Percentiles rank a stretch among this genome's conserved stretches.
These are phyloP conservation scores for Clarias macrocephalus DNA, from an alignment of 2,113 vertebrate genomes.

Conservation along the genomic window DNA sequence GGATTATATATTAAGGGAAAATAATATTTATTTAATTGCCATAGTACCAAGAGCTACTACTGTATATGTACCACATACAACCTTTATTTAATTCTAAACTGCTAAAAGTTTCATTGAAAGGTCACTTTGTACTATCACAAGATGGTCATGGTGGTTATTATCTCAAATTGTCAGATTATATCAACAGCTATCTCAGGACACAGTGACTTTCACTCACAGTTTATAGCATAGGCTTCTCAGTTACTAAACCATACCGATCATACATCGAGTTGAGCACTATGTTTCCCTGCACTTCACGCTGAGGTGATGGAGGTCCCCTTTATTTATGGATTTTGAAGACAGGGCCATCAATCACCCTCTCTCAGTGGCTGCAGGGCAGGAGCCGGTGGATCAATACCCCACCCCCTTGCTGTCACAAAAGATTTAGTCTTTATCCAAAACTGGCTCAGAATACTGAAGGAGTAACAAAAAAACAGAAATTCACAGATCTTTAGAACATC, in stretches of 20 bases:
- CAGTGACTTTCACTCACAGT: conserved; percentile 25
- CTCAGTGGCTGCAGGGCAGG: conserved; percentile 34
- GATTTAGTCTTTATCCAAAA: conserved; percentile 40
- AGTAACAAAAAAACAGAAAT: conserved; percentile 15
- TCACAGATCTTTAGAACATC: neutral
- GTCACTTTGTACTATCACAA: neutral
- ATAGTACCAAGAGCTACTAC: neutral
- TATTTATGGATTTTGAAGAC: conserved; percentile 54
- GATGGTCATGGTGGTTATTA: neutral
- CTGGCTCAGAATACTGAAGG: conserved; percentile 27
- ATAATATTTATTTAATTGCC: neutral
- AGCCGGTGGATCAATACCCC: conserved; percentile 48
- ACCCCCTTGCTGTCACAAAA: conserved; percentile 36
- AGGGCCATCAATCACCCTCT: conserved; percentile 49
- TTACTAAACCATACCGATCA: conserved; percentile 17
- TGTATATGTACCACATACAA: neutral
- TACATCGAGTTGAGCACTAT: conserved; percentile 6
- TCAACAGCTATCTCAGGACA: neutral
- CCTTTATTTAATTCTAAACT: neutral
- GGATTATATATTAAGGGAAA: neutral
- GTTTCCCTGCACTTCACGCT: conserved; percentile 1
- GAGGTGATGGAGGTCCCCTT: conserved; percentile 35
- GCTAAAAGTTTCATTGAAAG: neutral
- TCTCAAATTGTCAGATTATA: conserved; percentile 12
- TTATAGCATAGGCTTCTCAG: neutral